These are phyloP conservation scores for Drosophila bocki DNA, from an alignment of 1,140 invertebrate species.

Conservation along the genomic window DNA sequence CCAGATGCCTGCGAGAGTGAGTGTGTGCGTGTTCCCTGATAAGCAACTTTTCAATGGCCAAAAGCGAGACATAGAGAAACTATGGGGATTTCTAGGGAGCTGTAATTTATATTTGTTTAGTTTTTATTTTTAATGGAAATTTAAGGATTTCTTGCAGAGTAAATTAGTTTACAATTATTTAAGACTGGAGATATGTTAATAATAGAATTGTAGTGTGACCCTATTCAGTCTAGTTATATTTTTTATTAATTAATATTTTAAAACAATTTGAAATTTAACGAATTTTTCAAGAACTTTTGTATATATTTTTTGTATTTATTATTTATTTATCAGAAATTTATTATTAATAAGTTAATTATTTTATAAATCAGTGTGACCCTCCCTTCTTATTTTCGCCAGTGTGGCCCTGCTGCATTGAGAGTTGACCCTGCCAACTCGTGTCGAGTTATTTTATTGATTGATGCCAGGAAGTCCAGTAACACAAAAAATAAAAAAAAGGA, in stretches of 20 bases:
- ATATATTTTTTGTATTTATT: too few species aligned
- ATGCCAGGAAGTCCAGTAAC: constrained; percentile 41
- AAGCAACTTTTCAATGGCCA: constrained; percentile 10
- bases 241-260: too few species aligned
- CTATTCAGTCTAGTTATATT: too few species aligned
- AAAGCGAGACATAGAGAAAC: not conserved
- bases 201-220: too few species aligned
- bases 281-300: too few species aligned
- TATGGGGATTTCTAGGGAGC: not conserved
- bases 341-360: too few species aligned
- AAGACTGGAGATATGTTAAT: too few species aligned
- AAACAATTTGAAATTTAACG: too few species aligned
- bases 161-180: too few species aligned
- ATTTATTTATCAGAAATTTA: too few species aligned
- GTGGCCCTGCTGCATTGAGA: not conserved
- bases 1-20: not conserved
- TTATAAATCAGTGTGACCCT: not conserved
- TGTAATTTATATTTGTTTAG: not conserved
- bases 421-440: constrained; percentile 25
- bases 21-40: constrained; percentile 2
- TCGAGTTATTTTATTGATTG: constrained; percentile 67
- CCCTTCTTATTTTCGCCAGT: not conserved
- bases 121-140: too few species aligned
- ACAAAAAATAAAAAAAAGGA: constrained; percentile 4
- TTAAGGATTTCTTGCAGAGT: too few species aligned